A percentile compares a stretch with the other conserved stretches of the same genome.
Evolutionary conservation across 2,797 vertebrate species (phyloP).

Genomic region (Helarctos malayanus): DNA sequence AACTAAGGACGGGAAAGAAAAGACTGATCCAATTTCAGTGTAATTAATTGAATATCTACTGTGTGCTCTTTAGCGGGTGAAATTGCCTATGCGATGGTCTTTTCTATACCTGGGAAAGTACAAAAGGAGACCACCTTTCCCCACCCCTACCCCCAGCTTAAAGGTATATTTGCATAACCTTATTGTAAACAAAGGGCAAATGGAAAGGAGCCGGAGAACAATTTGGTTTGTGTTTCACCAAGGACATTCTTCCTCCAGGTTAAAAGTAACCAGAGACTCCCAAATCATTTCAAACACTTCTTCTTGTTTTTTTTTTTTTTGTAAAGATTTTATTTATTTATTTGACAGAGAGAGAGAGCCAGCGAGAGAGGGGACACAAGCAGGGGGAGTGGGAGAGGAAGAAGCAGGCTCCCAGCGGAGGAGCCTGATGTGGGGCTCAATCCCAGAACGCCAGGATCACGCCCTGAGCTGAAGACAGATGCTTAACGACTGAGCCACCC

Average conservation of each 20-base stretch:
- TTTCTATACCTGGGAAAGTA: background rate
- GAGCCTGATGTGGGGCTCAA: too few species aligned
- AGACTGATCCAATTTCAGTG: background rate
- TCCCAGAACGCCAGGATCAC: too few species aligned
- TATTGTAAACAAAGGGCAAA: background rate
- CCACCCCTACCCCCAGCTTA: background rate
- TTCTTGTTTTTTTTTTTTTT: background rate
- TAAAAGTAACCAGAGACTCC: constrained; percentile 39
- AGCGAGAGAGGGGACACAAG: too few species aligned
- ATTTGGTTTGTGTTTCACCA: background rate
- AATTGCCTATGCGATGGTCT: background rate
- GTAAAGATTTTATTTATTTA: too few species aligned
- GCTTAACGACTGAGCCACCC: too few species aligned
- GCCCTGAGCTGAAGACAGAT: too few species aligned
- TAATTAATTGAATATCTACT: constrained; percentile 25
- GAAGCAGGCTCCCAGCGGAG: too few species aligned
- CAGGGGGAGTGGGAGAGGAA: too few species aligned
- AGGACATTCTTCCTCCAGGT: constrained; percentile 33
- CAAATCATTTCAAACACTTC: background rate
- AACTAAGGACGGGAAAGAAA: background rate
- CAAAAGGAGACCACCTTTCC: background rate
- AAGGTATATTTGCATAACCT: background rate
- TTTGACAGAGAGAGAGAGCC: too few species aligned
- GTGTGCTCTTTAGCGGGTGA: background rate
- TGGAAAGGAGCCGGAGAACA: background rate